A percentile compares a stretch with the other conserved stretches of the same genome.
phyloP scores from a whole-genome alignment of 2,797 vertebrate genomes.

The Sebastes taczanowskii region DNA sequence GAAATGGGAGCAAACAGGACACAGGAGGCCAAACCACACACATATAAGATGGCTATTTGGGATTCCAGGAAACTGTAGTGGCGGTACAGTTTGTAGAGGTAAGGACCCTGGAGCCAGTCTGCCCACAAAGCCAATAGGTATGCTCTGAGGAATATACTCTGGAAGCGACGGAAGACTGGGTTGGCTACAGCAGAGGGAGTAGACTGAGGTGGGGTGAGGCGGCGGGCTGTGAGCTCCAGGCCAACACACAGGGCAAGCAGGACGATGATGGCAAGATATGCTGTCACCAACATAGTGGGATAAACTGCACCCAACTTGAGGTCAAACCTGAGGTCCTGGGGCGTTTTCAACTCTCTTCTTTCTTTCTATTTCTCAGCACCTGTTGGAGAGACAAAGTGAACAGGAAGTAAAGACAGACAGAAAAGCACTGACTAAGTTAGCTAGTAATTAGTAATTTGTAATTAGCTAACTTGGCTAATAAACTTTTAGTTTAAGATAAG shows the following conservation, averaged over 20 bases:
- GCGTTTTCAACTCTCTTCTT: slow-evolving; percentile 12
- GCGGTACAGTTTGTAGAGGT: slow-evolving; percentile 94
- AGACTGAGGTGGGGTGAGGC: slow-evolving; percentile 77
- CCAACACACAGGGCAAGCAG: slow-evolving; percentile 85
- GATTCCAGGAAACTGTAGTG: slow-evolving; percentile 95
- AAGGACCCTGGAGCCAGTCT: slow-evolving; percentile 95
- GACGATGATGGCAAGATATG: slow-evolving; percentile 85
- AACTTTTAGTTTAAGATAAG: not conserved
- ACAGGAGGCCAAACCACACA: slow-evolving; percentile 91
- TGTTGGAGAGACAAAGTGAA: slow-evolving; percentile 15
- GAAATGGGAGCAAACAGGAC: slow-evolving; percentile 90
- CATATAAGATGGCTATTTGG: slow-evolving; percentile 93
- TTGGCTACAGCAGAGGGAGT: slow-evolving; percentile 83
- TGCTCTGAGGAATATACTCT: slow-evolving; percentile 87
- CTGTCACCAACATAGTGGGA: slow-evolving; percentile 88
- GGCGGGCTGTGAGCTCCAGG: slow-evolving; percentile 88
- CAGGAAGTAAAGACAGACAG: not conserved
- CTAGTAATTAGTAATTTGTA: not conserved
- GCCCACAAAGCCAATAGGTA: slow-evolving; percentile 92
- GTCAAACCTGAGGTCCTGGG: slow-evolving; percentile 41
- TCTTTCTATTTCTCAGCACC: slow-evolving; percentile 37
- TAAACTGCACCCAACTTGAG: not conserved
- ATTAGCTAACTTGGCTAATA: not conserved
- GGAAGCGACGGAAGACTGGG: slow-evolving; percentile 90
- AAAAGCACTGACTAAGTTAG: not conserved